A percentile compares a stretch with the other conserved stretches of the same genome.
Conservation (phyloP, 2,797 vertebrate genomes). For the Myripristis jacobus region DNA sequence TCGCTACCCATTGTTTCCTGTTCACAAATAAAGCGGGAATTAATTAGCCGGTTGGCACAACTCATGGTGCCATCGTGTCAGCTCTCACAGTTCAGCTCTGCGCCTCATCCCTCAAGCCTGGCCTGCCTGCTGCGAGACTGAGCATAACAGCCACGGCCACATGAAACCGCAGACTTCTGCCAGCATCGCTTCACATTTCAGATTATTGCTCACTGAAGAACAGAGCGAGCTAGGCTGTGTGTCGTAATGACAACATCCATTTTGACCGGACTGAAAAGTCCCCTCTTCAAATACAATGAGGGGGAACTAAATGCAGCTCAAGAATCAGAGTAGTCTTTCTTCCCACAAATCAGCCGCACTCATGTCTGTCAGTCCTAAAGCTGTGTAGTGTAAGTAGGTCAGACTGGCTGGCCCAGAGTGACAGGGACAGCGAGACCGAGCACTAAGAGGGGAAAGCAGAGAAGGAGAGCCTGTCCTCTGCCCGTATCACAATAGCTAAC, state of each 20-base stretch:
- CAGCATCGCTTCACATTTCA: constrained; percentile 64
- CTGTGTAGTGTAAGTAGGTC: constrained; percentile 58
- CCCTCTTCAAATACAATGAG: constrained; percentile 11
- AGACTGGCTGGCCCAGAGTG: constrained; percentile 43
- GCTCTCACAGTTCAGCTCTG: constrained; percentile 61
- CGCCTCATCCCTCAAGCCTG: constrained; percentile 62
- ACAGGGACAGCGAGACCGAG: constrained; percentile 14
- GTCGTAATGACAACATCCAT: constrained; percentile 34
- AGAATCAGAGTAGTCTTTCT: constrained; percentile 19
- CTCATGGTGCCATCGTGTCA: constrained; percentile 62
- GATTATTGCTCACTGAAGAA: constrained; percentile 57
- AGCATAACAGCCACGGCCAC: constrained; percentile 41
- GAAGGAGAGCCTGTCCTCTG: constrained; percentile 16
- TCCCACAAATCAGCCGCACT: constrained; percentile 22
- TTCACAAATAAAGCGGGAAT: constrained; percentile 80
- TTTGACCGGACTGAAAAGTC: constrained; percentile 38
- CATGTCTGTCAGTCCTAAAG: constrained; percentile 40
- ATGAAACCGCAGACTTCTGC: constrained; percentile 57
- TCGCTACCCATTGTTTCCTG: constrained; percentile 77
- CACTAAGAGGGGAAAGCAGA: constrained; percentile 5
- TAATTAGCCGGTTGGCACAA: constrained; percentile 79
- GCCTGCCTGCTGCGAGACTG: constrained; percentile 61
- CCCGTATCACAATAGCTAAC: constrained; percentile 8
- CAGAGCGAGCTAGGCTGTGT: constrained; percentile 26
- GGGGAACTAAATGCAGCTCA: constrained; percentile 27